phyloP scores from a whole-genome alignment of 2,888 invertebrate genomes.

The Augochlorella aurata region DNA sequence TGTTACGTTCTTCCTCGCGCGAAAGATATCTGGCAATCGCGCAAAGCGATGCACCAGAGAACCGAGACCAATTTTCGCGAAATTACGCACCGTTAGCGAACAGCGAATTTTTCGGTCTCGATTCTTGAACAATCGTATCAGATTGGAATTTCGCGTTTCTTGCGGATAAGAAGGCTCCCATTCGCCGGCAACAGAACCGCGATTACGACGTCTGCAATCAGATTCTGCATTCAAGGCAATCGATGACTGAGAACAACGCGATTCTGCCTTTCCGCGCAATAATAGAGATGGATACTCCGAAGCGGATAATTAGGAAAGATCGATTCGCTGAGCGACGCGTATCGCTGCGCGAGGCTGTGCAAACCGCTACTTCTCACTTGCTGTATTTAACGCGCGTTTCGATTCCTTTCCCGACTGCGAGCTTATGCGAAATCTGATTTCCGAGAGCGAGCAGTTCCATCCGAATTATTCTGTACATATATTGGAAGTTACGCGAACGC shows the following conservation, averaged over 20 bases:
- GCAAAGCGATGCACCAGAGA: background rate
- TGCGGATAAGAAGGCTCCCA: slow-evolving; percentile 5
- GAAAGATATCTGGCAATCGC: background rate
- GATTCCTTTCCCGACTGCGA: background rate
- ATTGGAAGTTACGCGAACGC: no score
- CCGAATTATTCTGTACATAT: no score
- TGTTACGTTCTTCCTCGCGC: background rate
- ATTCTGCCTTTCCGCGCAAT: slow-evolving; percentile 38
- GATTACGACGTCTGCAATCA: slow-evolving; percentile 40
- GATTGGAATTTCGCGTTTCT: slow-evolving; percentile 32
- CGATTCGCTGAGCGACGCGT: slow-evolving; percentile 30
- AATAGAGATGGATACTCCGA: slow-evolving; percentile 42
- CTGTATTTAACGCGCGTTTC: slow-evolving; percentile 5
- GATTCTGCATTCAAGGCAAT: slow-evolving; percentile 49
- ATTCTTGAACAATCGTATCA: slow-evolving; percentile 22
- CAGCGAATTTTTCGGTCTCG: background rate
- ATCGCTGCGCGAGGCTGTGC: slow-evolving; percentile 14
- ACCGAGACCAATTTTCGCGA: background rate
- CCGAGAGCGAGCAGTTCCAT: no score
- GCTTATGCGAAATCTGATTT: background rate
- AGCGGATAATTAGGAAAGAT: slow-evolving; percentile 43
- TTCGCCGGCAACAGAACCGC: slow-evolving; percentile 31
- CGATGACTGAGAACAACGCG: slow-evolving; percentile 47
- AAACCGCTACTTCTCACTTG: slow-evolving; percentile 12
- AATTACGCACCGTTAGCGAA: slow-evolving; percentile 21